Conservation (phyloP, 1,140 invertebrate genomes). For the Lepeophtheirus salmonis region DNA sequence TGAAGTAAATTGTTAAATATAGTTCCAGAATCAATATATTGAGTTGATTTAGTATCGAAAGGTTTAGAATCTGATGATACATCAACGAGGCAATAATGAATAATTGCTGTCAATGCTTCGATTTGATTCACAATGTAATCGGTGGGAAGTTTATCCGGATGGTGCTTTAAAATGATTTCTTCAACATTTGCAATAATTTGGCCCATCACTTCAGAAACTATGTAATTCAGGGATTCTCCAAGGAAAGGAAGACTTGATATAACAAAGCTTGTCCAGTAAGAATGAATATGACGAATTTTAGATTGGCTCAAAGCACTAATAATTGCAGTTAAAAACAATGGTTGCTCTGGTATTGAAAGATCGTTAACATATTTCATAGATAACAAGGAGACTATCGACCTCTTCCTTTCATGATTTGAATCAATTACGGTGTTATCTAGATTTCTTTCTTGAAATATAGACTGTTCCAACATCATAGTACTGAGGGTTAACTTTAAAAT, state of each 20-base stretch:
- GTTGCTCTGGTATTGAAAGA: conserved; percentile 51
- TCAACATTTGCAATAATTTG: conserved; percentile 73
- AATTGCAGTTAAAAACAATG: conserved; percentile 64
- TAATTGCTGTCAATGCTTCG: conserved; percentile 58
- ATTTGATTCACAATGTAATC: conserved; percentile 61
- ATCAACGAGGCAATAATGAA: conserved; percentile 52
- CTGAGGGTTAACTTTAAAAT: conserved; percentile 49
- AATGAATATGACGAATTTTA: conserved; percentile 45
- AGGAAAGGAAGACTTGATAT: conserved; percentile 53
- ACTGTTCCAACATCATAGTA: conserved; percentile 53
- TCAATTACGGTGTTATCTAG: conserved; percentile 15
- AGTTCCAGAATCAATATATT: conserved; percentile 22
- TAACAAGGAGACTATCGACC: neutral
- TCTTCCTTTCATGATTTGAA: neutral
- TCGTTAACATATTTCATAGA: conserved; percentile 41
- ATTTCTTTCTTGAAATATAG: conserved; percentile 31
- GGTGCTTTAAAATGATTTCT: conserved; percentile 22
- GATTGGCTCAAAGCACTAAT: conserved; percentile 46
- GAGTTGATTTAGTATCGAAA: conserved; percentile 33
- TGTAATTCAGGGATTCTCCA: conserved; percentile 46
- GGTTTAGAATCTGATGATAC: conserved; percentile 7
- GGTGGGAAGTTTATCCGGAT: neutral
- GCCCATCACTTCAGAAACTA: conserved; percentile 56
- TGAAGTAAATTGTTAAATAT: conserved; percentile 22
- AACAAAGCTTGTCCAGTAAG: conserved; percentile 57